phyloP scores from a whole-genome alignment of 1,140 invertebrate genomes.

The Heterodera schachtii region DNA sequence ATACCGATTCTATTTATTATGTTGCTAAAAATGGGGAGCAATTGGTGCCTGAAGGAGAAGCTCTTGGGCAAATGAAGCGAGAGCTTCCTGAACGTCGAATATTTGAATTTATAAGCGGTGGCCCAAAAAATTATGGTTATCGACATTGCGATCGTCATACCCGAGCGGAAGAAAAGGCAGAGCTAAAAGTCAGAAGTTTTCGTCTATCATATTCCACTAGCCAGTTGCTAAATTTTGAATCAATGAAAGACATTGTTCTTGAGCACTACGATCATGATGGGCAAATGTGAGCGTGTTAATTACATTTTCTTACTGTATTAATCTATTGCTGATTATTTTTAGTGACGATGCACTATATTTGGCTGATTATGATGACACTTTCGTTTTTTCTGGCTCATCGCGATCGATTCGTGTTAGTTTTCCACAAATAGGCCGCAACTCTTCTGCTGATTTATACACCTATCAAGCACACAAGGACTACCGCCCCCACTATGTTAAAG shows the following conservation, averaged over 20 bases:
- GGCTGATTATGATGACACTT: too few species aligned
- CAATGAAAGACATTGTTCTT: too few species aligned
- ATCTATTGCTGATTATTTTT: too few species aligned
- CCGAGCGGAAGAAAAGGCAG: background rate
- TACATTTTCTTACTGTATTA: too few species aligned
- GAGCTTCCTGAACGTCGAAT: background rate
- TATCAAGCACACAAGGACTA: slow-evolving; percentile 2
- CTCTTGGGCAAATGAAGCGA: slow-evolving; percentile 2
- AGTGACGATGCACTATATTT: too few species aligned
- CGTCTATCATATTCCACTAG: too few species aligned
- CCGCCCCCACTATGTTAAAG: slow-evolving; percentile 13
- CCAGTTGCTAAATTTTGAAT: too few species aligned
- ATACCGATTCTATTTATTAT: slow-evolving; percentile 8
- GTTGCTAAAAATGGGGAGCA: background rate
- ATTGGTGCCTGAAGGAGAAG: background rate
- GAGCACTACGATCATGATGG: too few species aligned
- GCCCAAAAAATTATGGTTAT: slow-evolving; percentile 3
- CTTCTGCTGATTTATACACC: background rate
- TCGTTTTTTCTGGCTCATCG: too few species aligned
- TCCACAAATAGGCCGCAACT: slow-evolving; percentile 4
- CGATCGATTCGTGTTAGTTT: background rate
- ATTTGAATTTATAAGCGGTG: too few species aligned
- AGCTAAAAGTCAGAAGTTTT: background rate
- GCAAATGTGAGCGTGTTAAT: too few species aligned
- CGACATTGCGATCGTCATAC: background rate